Evolutionary conservation across 1,140 invertebrate genomes (phyloP).

Genomic region (Stenopsyche tienmushanensis): DNA sequence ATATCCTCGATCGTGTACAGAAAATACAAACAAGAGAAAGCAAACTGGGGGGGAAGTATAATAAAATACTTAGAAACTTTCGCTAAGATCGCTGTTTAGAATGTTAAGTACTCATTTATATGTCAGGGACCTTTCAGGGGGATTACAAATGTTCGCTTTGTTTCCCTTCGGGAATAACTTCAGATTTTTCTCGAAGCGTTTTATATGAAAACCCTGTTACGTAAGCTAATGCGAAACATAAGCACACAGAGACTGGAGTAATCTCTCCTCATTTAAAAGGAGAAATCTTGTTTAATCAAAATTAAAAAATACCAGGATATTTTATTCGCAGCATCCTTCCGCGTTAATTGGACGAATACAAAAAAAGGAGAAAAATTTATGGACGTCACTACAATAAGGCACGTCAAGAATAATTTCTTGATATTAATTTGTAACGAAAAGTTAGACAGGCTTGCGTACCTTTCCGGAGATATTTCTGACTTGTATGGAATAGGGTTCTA

Average conservation of each 20-base stretch:
- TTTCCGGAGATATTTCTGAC: too few relatives aligned
- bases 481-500: too few relatives aligned
- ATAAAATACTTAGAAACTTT: constrained; percentile 35
- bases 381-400: too few relatives aligned
- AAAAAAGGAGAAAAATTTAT: too few relatives aligned
- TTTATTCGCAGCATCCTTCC: too few relatives aligned
- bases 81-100: constrained; percentile 24
- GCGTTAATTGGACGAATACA: too few relatives aligned
- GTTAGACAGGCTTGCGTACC: too few relatives aligned
- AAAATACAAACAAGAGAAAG: constrained; percentile 19
- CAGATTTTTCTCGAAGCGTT: constrained; percentile 4
- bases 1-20: constrained; percentile 11
- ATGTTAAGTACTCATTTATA: constrained; percentile 34
- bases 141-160: constrained; percentile 29
- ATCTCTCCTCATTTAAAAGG: not conserved
- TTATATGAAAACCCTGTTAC: not conserved
- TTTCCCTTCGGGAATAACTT: constrained; percentile 13
- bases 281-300: too few relatives aligned
- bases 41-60: constrained; percentile 18
- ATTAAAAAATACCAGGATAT: too few relatives aligned
- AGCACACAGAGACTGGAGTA: not conserved
- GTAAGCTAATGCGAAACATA: not conserved
- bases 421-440: too few relatives aligned
- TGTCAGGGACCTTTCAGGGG: constrained; percentile 20
- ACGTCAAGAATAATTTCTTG: too few relatives aligned